phyloP scores from a whole-genome alignment of 2,113 vertebrate genomes.

The Oreocharis arfaki region DNA sequence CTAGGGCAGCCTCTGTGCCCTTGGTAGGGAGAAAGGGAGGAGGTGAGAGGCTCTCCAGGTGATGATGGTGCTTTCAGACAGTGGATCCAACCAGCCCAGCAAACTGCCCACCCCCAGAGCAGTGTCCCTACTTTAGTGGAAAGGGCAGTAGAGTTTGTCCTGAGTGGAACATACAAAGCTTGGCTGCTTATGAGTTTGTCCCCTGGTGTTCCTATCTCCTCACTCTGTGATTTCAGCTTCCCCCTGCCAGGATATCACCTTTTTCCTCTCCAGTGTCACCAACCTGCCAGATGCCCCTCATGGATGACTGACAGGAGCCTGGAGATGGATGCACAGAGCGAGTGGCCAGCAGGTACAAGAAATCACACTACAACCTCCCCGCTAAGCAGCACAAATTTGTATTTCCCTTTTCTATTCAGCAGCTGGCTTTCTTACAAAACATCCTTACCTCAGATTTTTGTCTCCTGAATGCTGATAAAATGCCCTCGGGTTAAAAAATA shows the following conservation, averaged over 20 bases:
- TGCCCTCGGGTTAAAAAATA: background rate
- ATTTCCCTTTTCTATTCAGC: background rate
- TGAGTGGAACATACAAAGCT: background rate
- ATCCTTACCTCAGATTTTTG: background rate
- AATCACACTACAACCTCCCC: background rate
- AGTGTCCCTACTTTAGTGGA: background rate
- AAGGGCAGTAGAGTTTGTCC: background rate
- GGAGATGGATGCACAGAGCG: background rate
- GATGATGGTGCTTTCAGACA: background rate
- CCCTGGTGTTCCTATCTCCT: background rate
- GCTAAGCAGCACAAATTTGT: background rate
- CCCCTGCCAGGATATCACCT: background rate
- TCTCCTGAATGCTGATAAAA: background rate
- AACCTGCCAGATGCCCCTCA: background rate
- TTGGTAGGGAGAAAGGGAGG: background rate
- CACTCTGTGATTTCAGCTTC: background rate
- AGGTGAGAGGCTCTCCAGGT: background rate
- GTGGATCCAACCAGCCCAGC: fast-evolving
- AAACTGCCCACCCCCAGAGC: background rate
- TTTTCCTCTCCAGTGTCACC: background rate
- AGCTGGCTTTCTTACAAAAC: background rate
- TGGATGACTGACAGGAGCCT: background rate
- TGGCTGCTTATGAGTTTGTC: background rate
- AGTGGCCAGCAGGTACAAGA: background rate
- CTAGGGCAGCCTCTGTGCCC: background rate